Evolutionary conservation across 2,113 vertebrate genomes (phyloP).

Genomic region (Hystrix cristata): DNA sequence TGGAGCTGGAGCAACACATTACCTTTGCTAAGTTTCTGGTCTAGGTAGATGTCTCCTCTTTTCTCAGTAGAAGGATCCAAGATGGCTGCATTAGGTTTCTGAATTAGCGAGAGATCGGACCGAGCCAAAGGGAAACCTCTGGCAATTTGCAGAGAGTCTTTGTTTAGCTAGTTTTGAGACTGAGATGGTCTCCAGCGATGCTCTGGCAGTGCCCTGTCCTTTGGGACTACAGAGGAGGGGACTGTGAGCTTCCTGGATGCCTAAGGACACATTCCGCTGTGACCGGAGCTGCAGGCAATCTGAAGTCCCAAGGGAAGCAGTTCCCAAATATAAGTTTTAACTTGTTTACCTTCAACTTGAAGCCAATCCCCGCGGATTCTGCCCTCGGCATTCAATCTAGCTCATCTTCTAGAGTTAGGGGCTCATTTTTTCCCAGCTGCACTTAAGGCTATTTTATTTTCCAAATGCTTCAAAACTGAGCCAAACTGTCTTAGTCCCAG

Average conservation of each 20-base stretch:
- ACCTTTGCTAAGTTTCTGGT: neutral
- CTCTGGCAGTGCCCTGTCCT: neutral
- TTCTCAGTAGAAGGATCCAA: neutral
- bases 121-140: conserved; percentile 31
- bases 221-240: neutral
- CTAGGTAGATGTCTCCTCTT: neutral
- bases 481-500: conserved; percentile 67
- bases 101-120: conserved; percentile 50
- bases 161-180: conserved; percentile 44
- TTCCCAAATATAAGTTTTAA: conserved; percentile 80
- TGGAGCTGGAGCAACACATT: neutral
- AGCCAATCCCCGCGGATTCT: conserved; percentile 52
- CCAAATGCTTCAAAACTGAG: conserved; percentile 72
- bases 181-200: conserved; percentile 7
- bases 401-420: conserved; percentile 63
- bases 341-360: conserved; percentile 81
- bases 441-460: conserved; percentile 67
- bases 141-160: conserved; percentile 27
- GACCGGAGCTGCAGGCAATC: conserved; percentile 59
- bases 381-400: conserved; percentile 54
- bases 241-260: conserved; percentile 43
- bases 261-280: conserved; percentile 42
- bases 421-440: conserved; percentile 67
- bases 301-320: conserved; percentile 54
- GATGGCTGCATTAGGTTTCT: neutral